phyloP scores from a whole-genome alignment of 2,888 invertebrate genomes.

The Protonemura montana region DNA sequence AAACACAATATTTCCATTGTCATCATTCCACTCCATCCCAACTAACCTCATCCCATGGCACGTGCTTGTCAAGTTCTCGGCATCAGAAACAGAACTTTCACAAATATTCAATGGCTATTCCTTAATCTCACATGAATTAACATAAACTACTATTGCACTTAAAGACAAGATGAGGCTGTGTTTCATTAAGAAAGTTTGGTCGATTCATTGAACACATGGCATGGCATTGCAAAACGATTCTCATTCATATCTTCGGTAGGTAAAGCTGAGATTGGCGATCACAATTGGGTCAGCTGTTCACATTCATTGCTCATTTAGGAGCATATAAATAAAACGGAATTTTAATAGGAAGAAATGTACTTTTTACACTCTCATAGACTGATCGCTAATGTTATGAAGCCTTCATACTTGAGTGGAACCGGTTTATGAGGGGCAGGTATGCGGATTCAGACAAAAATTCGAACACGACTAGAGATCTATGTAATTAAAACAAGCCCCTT shows the following conservation, averaged over 20 bases:
- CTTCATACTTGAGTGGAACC: neutral
- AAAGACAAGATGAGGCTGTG: neutral
- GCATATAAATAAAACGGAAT: slow-evolving; percentile 4
- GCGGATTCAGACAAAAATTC: neutral
- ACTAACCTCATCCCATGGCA: no score
- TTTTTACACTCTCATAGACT: neutral
- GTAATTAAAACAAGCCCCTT: neutral
- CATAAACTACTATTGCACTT: neutral
- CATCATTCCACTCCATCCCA: no score
- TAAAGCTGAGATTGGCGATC: neutral
- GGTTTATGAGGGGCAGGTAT: slow-evolving; percentile 5
- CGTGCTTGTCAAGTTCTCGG: neutral
- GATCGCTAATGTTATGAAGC: neutral
- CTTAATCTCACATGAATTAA: neutral
- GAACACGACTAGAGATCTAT: neutral
- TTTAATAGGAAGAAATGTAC: neutral
- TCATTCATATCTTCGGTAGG: neutral
- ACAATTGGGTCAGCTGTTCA: neutral
- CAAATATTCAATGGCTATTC: neutral
- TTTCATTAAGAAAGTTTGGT: neutral
- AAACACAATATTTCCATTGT: no score
- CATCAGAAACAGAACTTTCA: neutral
- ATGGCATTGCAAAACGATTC: neutral
- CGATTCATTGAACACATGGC: slow-evolving; percentile 7
- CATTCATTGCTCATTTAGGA: neutral